Conservation (phyloP, 2,113 vertebrate genomes). For the Carettochelys insculpta region DNA sequence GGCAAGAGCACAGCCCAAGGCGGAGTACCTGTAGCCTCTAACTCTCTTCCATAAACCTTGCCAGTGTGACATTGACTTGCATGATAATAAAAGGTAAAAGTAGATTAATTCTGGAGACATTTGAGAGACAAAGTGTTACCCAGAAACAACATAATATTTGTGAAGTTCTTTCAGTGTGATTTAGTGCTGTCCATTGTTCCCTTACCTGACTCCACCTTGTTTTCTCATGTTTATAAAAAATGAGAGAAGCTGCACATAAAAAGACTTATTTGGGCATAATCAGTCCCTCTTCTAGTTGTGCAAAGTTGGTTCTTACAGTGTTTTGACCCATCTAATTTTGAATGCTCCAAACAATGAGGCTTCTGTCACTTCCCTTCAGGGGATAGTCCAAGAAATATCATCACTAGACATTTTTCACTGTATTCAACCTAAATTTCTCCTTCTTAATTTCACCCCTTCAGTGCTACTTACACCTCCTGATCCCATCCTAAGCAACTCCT, state of each 20-base stretch:
- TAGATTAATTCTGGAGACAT: conserved; percentile 47
- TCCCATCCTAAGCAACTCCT: background rate
- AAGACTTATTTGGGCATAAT: background rate
- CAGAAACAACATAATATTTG: too few species aligned
- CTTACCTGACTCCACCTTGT: background rate
- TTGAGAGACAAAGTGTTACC: conserved; percentile 31
- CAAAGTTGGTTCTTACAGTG: background rate
- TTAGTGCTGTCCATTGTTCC: conserved; percentile 3
- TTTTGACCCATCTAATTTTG: background rate
- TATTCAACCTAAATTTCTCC: background rate
- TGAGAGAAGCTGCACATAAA: background rate
- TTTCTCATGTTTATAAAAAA: too few species aligned
- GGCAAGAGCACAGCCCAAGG: background rate
- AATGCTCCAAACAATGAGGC: background rate
- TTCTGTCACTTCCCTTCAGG: background rate
- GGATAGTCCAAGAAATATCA: background rate
- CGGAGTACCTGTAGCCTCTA: background rate
- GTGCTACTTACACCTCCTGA: background rate
- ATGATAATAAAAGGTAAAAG: conserved; percentile 16
- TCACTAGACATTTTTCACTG: background rate
- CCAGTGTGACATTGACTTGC: background rate
- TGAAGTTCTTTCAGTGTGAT: background rate
- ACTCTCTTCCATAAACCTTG: background rate
- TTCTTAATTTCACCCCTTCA: background rate
- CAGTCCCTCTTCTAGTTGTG: background rate